A percentile compares a stretch with the other conserved stretches of the same genome.
phyloP scores from a whole-genome alignment of 2,113 vertebrate genomes.

The Abramis brama region DNA sequence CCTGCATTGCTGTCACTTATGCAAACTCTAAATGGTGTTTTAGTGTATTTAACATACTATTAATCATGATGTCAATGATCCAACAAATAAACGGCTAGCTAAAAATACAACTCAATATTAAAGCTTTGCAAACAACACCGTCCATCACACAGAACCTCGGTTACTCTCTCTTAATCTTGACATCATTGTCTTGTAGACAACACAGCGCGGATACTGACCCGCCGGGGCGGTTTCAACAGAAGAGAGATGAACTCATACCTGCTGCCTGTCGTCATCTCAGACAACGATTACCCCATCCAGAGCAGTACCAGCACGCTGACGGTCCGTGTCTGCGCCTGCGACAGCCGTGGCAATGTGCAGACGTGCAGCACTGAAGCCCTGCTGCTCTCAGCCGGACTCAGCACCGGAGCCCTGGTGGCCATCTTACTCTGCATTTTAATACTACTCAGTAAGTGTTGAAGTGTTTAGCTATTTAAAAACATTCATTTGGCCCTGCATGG shows the following conservation, averaged over 20 bases:
- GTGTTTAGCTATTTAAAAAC: conserved; percentile 14
- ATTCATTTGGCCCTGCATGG: not conserved
- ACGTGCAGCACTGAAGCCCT: conserved; percentile 86
- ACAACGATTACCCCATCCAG: conserved; percentile 93
- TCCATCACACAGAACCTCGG: not conserved
- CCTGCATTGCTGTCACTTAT: too few species aligned
- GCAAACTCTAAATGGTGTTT: not conserved
- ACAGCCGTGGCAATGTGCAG: conserved; percentile 87
- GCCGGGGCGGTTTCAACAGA: conserved; percentile 88
- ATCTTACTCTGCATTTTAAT: conserved; percentile 90
- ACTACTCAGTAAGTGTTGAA: conserved; percentile 83
- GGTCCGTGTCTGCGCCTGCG: conserved; percentile 87
- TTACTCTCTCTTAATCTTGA: not conserved
- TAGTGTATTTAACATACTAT: not conserved
- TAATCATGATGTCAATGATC: not conserved
- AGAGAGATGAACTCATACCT: conserved; percentile 90
- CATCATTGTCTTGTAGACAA: conserved; percentile 81
- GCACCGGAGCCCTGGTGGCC: conserved; percentile 87
- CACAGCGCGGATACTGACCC: conserved; percentile 93
- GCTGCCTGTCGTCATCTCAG: conserved; percentile 93
- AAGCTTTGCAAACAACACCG: not conserved
- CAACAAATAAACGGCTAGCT: not conserved
- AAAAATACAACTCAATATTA: not conserved
- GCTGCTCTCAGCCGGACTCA: conserved; percentile 88
- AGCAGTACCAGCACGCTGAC: conserved; percentile 91